Evolutionary conservation across 2,797 vertebrate species (phyloP).

Genomic region (Danio choprae): DNA sequence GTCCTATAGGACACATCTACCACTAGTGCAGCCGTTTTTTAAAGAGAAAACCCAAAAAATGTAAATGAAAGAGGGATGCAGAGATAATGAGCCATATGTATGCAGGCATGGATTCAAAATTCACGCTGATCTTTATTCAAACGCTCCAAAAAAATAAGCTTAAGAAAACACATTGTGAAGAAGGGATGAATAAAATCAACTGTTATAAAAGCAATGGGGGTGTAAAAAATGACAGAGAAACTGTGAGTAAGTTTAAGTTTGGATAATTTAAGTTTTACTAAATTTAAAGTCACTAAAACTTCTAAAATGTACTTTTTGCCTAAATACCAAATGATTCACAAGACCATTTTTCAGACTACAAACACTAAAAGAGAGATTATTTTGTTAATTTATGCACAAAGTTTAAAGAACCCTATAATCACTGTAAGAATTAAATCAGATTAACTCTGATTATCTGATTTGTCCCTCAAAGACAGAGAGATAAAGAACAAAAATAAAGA

Average conservation of each 20-base stretch:
- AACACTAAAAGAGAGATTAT: background rate
- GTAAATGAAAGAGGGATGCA: background rate
- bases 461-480: background rate
- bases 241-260: background rate
- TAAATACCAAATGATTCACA: background rate
- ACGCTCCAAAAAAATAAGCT: background rate
- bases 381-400: background rate
- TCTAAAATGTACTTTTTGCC: background rate
- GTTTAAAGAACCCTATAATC: background rate
- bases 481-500: background rate
- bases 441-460: background rate
- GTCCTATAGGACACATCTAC: background rate
- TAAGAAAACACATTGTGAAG: background rate
- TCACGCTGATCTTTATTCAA: slow-evolving; percentile 5
- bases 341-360: too few species aligned
- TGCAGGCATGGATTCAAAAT: slow-evolving; percentile 13
- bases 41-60: background rate
- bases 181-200: background rate
- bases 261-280: background rate
- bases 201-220: background rate
- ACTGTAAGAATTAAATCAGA: too few species aligned
- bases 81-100: background rate
- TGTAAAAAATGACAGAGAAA: background rate
- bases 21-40: background rate
- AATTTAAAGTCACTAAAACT: background rate